Conservation (phyloP, 2,797 vertebrate species). For the Nyctibius grandis region DNA sequence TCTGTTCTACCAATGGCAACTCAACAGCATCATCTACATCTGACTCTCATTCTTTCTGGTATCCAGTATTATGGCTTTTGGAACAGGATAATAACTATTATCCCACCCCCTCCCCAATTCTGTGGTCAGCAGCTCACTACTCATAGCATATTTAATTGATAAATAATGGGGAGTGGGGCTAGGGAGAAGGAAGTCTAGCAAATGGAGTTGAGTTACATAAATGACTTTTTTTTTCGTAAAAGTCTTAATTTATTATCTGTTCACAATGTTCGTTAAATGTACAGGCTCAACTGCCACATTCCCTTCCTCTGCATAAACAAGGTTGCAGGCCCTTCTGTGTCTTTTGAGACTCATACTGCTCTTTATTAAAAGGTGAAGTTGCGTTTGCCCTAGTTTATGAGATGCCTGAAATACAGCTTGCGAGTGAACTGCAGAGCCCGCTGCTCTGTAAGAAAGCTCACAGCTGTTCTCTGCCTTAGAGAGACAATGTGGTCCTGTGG, state of each 20-base stretch:
- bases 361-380: not conserved
- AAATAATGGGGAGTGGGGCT: not conserved
- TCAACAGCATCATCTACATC: constrained; percentile 29
- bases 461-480: not conserved
- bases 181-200: not conserved
- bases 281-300: not conserved
- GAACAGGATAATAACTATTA: not conserved
- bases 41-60: constrained; percentile 43
- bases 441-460: not conserved
- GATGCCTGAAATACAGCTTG: not conserved
- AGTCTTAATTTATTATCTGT: not conserved
- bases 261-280: not conserved
- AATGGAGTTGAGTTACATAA: not conserved
- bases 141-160: constrained; percentile 19
- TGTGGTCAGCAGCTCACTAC: not conserved
- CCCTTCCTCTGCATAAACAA: not conserved
- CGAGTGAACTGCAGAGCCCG: not conserved
- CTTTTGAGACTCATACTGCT: not conserved
- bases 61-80: constrained; percentile 19
- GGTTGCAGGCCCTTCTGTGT: not conserved
- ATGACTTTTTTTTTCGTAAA: not conserved
- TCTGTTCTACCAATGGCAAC: constrained; percentile 33
- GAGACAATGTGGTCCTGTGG: not conserved
- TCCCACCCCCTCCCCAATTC: not conserved
- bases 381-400: not conserved